Conservation (phyloP, 2,113 vertebrate genomes). For the Ochotona curzoniae region DNA sequence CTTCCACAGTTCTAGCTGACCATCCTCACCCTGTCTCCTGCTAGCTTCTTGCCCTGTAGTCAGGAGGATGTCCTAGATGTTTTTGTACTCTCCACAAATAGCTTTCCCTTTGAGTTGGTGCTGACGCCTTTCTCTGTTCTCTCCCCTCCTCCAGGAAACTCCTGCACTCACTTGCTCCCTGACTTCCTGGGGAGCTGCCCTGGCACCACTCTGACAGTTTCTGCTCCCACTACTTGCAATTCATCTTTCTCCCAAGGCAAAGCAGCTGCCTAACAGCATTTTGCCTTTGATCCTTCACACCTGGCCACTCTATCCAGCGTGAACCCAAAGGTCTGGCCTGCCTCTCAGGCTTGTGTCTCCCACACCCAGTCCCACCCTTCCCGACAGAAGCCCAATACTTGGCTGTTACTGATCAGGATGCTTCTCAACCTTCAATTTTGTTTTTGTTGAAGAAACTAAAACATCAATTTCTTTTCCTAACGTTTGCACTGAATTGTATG, state of each 20-base stretch:
- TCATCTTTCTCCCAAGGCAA: neutral
- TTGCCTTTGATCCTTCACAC: neutral
- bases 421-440: neutral
- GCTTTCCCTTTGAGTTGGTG: neutral
- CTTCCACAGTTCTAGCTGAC: neutral
- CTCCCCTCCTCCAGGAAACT: neutral
- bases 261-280: neutral
- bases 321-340: neutral
- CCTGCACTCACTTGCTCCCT: neutral
- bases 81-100: neutral
- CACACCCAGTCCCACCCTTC: neutral
- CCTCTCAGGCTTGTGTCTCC: neutral
- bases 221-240: neutral
- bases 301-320: neutral
- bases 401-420: neutral
- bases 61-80: neutral
- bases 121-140: neutral
- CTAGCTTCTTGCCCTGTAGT: neutral
- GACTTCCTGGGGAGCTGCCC: neutral
- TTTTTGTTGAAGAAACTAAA: conserved; percentile 26
- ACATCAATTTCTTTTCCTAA: conserved; percentile 38
- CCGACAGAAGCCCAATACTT: neutral
- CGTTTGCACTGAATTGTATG: conserved; percentile 81
- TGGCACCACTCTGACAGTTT: neutral
- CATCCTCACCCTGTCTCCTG: neutral